A percentile compares a stretch with the other conserved stretches of the same genome.
Evolutionary conservation across 2,888 invertebrate genomes (phyloP).

Genomic region (Pyrrhia umbra): DNA sequence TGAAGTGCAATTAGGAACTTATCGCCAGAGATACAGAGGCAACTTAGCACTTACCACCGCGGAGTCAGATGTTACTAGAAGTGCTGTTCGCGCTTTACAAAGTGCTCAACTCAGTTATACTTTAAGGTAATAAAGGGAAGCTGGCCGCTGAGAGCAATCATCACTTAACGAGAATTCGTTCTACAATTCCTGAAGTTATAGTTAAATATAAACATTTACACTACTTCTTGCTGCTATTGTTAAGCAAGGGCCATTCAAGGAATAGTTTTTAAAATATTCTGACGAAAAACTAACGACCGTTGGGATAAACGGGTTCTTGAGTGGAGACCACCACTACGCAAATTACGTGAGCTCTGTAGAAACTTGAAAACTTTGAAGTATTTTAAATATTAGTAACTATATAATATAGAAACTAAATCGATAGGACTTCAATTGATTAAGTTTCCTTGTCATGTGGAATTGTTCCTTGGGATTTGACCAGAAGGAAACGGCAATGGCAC

Average conservation of each 20-base stretch:
- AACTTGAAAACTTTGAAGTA: slow-evolving; percentile 5
- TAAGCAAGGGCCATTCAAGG: not conserved
- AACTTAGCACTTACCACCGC: slow-evolving; percentile 69
- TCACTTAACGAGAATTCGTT: slow-evolving; percentile 29
- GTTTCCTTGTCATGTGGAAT: slow-evolving; percentile 32
- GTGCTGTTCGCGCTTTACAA: slow-evolving; percentile 51
- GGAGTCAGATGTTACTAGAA: slow-evolving; percentile 62
- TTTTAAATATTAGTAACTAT: slow-evolving; percentile 18
- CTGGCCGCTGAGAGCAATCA: slow-evolving; percentile 41
- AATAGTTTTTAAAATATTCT: not conserved
- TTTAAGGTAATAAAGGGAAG: slow-evolving; percentile 46
- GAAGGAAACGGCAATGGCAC: slow-evolving; percentile 47
- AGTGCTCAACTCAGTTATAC: slow-evolving; percentile 50
- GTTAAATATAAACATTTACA: slow-evolving; percentile 4
- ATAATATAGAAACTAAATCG: slow-evolving; percentile 14
- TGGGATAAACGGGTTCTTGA: no score
- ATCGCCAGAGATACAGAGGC: slow-evolving; percentile 76
- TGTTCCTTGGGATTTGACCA: slow-evolving; percentile 54
- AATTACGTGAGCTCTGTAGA: not conserved
- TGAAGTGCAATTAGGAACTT: slow-evolving; percentile 86
- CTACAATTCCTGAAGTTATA: slow-evolving; percentile 15
- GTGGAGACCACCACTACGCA: no score
- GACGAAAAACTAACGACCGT: no score
- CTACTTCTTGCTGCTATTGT: not conserved
- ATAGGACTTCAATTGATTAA: slow-evolving; percentile 35